Base-by-base conservation (phyloP, 1,140 invertebrate species). In the Aphaenogaster rudis region DNA sequence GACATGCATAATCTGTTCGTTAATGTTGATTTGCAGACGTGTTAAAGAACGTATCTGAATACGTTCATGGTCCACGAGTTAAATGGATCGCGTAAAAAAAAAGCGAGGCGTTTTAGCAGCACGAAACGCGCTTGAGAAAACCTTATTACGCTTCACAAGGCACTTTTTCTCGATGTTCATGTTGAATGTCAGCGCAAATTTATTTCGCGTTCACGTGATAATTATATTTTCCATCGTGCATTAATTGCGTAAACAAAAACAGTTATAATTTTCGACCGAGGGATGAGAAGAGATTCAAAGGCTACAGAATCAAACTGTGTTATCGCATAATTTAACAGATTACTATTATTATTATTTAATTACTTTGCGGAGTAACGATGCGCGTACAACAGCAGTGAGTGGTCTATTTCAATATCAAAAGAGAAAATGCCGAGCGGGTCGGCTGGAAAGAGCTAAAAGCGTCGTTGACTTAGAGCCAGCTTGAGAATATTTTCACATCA, bases 331-430 rank as follows among this genome's bases (percentile, higher is more conserved):
- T 69, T 69, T 39, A 33, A 28, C 5, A 15, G 48, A 69, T 80
- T 66, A 52, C 67, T 66, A 21, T 71, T 79, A 21, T 67, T 67
- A 28, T 66, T 84, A 21, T 67, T 67, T 67, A 67, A 48, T 45
- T 63, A 8, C 13, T 7, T 50, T 5, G 28, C 78, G 64, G 42
- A 21, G 64, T 33, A 52, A 28, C 39, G 80, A 48, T 61, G 69
- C 69, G 17, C 42, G 21, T 66, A 59, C 50, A 57, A 82, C 36
- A 8, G 28, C 42, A n/a, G 67, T 15, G 69, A 36, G 80, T 61
- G 13, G 57, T 86, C 87, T 90, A 89, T 90, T 90, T 90, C 61
- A 59, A 89, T 89, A 74, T 76, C 84, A 87, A 90, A 89, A 90
- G 63, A 90, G 88, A 90, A 85, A 85, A 87, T 72, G 59, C 11